These are phyloP conservation scores for Isurus oxyrinchus DNA, from an alignment of 2,113 vertebrate genomes.

Conservation along the genomic window DNA sequence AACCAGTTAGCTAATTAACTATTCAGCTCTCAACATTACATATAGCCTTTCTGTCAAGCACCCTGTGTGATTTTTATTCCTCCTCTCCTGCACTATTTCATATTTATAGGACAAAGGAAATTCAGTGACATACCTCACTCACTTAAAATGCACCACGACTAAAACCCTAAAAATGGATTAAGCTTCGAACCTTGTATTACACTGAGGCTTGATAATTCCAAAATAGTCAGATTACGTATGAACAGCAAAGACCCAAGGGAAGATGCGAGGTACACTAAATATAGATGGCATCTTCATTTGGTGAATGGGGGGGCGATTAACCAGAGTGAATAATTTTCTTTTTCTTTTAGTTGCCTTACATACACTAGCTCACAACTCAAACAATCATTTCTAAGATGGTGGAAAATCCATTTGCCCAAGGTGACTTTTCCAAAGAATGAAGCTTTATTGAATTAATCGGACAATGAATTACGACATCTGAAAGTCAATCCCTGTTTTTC, in stretches of 20 bases:
- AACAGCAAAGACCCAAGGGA: too few relatives aligned
- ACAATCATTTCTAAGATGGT: not conserved
- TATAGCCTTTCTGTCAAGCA: not conserved
- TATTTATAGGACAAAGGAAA: not conserved
- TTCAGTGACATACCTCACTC: not conserved
- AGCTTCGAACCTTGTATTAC: too few relatives aligned
- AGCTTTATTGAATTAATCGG: not conserved
- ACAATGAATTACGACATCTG: not conserved
- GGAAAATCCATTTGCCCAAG: not conserved
- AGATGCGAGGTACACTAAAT: too few relatives aligned
- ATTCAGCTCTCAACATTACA: not conserved
- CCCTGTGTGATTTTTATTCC: not conserved
- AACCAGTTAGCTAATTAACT: too few relatives aligned
- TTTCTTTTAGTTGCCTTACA: too few relatives aligned
- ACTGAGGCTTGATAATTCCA: too few relatives aligned
- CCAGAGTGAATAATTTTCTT: too few relatives aligned
- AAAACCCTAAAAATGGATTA: too few relatives aligned
- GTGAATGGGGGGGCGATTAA: too few relatives aligned
- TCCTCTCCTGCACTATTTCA: not conserved
- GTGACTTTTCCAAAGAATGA: not conserved
- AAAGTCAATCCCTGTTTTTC: not conserved
- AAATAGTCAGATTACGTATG: too few relatives aligned
- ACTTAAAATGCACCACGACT: not conserved
- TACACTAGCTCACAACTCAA: too few relatives aligned
- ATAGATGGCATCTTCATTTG: too few relatives aligned